Base-by-base conservation (phyloP, 2,113 vertebrate species). In the Pterophyllum scalare region DNA sequence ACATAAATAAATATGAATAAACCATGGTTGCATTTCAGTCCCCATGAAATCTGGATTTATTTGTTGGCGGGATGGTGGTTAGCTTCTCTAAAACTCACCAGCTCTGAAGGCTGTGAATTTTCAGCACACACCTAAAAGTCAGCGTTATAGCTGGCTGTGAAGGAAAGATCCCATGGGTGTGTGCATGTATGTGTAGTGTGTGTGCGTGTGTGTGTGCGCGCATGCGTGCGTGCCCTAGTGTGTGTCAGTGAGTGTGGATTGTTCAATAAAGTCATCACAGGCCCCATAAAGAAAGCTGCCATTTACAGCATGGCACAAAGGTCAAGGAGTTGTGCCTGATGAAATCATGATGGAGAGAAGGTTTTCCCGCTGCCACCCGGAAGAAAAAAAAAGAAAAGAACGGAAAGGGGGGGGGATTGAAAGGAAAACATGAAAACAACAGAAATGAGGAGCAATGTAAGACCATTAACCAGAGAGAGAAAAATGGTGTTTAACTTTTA, bases 181-280 rank as follows among this genome's bases (percentile, higher is more conserved):
- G 38, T 59, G 74, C 62, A 77, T 46, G 72, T 67, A 76, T 88
- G 88, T 78, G 72, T 60, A 59, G 60, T 64, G 24, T 67, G 80
- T 31, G n/a, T 20, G 33, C 20, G 54, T 77, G 20, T 0, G 15
- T 52, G 67, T 77, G 17, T 76, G 58, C 59, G n/a, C 64, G 77
- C 59, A 40, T 61, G 76, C 60, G 72, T 77, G 87, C 60, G 78
- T 79, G 85, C 88, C 67, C 87, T 86, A 75, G 87, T 87, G 81
- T 88, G 85, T 88, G 89, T 76, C 77, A 79, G 65, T 67, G 81
- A 83, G 87, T 85, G 93, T 89, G 95, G 94, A 92, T 74, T 88
- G 80, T 92, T 95, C 94, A 91, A 93, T 95, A 95, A 95, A 95
- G 85, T 94, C 90, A 94, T 94, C 94, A 93, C 91, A 88, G 87